Evolutionary conservation across 2,888 invertebrate species (phyloP).

Genomic region (Eudasyphora cyanicolor): DNA sequence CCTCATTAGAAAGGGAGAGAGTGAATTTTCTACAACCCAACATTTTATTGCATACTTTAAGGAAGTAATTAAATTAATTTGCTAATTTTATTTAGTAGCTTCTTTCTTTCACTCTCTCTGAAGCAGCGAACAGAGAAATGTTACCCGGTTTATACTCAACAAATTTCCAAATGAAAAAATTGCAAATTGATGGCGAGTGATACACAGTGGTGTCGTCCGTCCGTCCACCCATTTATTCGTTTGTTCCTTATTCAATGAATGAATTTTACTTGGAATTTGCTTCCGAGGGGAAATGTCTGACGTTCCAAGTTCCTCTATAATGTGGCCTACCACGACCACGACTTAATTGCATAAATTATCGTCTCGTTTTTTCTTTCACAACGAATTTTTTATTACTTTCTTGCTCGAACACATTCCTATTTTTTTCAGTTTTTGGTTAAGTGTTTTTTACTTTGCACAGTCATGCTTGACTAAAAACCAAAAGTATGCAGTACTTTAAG

Average conservation of each 20-base stretch:
- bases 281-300: neutral
- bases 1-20: no score
- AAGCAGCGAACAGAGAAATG: neutral
- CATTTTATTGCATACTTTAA: constrained; percentile 35
- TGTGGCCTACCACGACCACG: constrained; percentile 47
- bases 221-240: no score
- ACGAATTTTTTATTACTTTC: neutral
- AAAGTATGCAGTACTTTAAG: neutral
- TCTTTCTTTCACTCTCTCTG: neutral
- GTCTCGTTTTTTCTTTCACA: constrained; percentile 36
- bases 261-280: neutral
- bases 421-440: neutral
- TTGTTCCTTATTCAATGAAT: neutral
- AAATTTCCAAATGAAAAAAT: neutral
- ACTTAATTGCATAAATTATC: constrained; percentile 60
- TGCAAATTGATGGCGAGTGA: neutral
- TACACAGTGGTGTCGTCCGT: neutral
- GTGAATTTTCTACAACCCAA: neutral
- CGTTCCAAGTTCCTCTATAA: constrained; percentile 31
- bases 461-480: neutral
- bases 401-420: neutral
- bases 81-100: constrained; percentile 11
- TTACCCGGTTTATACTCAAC: neutral
- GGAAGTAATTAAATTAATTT: constrained; percentile 48
- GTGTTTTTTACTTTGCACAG: neutral